Conservation (phyloP, 2,113 vertebrate genomes). For the Gnathonemus longibarbis region DNA sequence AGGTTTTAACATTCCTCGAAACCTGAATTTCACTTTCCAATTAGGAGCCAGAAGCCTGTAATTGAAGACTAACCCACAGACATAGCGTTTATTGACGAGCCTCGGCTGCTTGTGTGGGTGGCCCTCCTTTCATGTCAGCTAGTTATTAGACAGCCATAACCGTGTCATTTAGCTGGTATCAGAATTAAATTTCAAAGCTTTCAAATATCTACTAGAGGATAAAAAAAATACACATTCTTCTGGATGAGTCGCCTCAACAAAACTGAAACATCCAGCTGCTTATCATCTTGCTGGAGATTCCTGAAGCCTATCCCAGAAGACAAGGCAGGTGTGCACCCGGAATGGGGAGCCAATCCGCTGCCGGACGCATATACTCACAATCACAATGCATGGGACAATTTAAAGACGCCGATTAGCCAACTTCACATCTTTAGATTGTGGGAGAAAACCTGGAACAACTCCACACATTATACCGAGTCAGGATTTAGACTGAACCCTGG, state of each 20-base stretch:
- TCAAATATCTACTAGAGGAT: background rate
- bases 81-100: background rate
- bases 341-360: background rate
- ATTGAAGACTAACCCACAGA: conserved; percentile 13
- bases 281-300: background rate
- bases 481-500: background rate
- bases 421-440: background rate
- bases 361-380: background rate
- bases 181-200: background rate
- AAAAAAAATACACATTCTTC: background rate
- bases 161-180: background rate
- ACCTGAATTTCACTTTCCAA: conserved; percentile 15
- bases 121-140: background rate
- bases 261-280: background rate
- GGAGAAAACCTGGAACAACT: background rate
- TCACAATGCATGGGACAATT: background rate
- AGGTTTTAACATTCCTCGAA: conserved; percentile 3
- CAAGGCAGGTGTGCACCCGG: background rate
- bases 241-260: background rate
- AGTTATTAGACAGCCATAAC: background rate
- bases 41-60: conserved; percentile 7
- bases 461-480: background rate
- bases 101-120: background rate
- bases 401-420: background rate
- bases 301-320: background rate